phyloP scores from a whole-genome alignment of 2,113 vertebrate genomes.

The Tragelaphus imberbis region DNA sequence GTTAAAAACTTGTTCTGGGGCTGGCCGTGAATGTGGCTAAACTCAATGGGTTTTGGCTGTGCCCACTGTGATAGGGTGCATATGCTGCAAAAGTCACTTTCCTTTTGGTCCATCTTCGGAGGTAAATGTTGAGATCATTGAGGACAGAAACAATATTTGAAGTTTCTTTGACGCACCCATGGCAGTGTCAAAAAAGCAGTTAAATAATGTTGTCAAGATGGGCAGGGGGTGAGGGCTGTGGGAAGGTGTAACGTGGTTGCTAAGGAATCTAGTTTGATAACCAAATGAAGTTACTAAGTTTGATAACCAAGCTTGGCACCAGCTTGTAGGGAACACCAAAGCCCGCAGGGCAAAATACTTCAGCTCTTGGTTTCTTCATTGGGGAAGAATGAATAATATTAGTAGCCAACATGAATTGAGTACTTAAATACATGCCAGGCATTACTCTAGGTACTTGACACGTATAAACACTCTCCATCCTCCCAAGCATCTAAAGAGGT shows the following conservation, averaged over 20 bases:
- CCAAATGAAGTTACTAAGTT: not conserved
- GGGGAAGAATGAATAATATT: not conserved
- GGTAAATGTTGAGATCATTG: not conserved
- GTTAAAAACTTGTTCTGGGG: not conserved
- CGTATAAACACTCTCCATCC: not conserved
- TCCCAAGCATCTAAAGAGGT: not conserved
- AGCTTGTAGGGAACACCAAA: not conserved
- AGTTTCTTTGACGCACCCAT: not conserved
- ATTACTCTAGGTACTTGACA: not conserved
- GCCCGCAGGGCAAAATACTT: not conserved
- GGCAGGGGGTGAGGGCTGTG: not conserved
- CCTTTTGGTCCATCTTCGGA: not conserved
- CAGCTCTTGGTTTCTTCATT: not conserved
- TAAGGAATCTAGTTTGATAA: constrained; percentile 12
- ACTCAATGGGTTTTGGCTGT: not conserved
- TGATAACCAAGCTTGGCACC: not conserved
- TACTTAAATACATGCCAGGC: not conserved
- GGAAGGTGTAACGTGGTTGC: not conserved
- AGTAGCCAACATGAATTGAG: not conserved
- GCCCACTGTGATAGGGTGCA: not conserved
- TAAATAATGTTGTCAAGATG: not conserved
- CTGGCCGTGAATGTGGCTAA: not conserved
- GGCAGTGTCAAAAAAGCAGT: not conserved
- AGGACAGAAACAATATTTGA: not conserved
- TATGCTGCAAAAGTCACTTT: not conserved